These are phyloP conservation scores for Alentia gelatinosa DNA, from an alignment of 2,888 invertebrate genomes.

Conservation along the genomic window DNA sequence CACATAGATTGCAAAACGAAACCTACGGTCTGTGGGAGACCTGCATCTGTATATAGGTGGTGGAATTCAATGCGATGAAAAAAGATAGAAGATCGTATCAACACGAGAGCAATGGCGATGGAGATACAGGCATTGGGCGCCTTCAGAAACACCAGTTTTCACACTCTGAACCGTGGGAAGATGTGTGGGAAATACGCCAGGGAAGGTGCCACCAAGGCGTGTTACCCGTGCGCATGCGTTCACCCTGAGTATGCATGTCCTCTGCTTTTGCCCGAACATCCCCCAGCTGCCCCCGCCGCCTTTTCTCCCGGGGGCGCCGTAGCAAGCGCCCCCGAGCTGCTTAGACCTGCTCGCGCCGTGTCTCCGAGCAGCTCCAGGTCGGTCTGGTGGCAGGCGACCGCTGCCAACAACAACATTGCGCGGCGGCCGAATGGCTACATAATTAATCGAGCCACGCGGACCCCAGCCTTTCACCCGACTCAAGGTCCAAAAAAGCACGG, in stretches of 20 bases:
- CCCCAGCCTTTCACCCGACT: background rate
- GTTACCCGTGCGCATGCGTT: background rate
- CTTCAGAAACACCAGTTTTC: no score
- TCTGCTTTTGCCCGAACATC: background rate
- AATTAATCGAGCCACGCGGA: slow-evolving; percentile 19
- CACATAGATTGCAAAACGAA: no score
- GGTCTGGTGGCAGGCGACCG: background rate
- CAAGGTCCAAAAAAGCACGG: background rate
- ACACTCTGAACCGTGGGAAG: no score
- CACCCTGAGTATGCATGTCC: background rate
- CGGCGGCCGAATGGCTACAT: background rate
- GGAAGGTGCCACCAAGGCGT: background rate
- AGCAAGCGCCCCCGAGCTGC: background rate
- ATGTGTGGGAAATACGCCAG: background rate
- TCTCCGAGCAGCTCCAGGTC: slow-evolving; percentile 13
- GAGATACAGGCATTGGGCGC: no score
- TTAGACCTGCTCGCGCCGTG: background rate
- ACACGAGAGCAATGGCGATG: no score
- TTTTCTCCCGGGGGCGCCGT: background rate
- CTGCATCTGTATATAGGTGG: no score
- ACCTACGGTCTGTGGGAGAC: no score
- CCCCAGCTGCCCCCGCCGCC: background rate
- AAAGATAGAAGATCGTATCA: no score
- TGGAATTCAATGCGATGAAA: no score
- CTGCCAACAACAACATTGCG: slow-evolving; percentile 7